Evolutionary conservation across 35 echinoderm and acorn worm genomes (phyloP).

Genomic region (Heliocidaris tuberculata): DNA sequence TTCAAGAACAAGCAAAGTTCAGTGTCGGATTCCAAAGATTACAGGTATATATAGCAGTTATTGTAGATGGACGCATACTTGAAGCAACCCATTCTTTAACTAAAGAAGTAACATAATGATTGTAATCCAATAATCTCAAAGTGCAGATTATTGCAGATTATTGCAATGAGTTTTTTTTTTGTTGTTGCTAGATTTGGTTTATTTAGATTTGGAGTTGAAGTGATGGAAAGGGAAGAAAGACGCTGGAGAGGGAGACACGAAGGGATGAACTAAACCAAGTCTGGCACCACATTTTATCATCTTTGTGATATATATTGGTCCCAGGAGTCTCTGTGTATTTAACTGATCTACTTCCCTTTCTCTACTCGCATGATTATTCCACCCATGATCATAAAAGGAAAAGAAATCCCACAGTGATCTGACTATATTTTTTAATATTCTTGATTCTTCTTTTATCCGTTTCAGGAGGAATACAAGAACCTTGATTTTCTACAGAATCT

Average conservation of each 20-base stretch:
- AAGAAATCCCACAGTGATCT: not conserved
- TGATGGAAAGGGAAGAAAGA: too few species aligned
- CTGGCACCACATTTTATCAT: not conserved
- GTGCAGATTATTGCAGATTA: too few species aligned
- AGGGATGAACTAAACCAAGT: not conserved
- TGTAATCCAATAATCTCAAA: too few species aligned
- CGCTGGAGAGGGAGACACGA: too few species aligned
- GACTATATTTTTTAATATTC: not conserved
- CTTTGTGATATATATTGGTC: not conserved
- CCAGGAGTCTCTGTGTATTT: not conserved
- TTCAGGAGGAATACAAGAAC: constrained; percentile 89
- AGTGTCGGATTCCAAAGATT: constrained; percentile 72
- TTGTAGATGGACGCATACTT: too few species aligned
- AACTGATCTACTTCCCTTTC: too few species aligned
- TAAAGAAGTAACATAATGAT: too few species aligned
- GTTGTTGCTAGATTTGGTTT: too few species aligned
- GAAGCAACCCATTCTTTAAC: too few species aligned
- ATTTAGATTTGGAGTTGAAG: too few species aligned
- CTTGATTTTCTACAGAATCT: constrained; percentile 58
- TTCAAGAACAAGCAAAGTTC: constrained; percentile 76
- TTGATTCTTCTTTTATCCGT: not conserved
- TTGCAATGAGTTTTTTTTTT: too few species aligned
- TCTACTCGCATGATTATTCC: not conserved
- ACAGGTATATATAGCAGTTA: constrained; percentile 51
- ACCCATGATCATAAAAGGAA: not conserved